Evolutionary conservation across 2,113 vertebrate genomes (phyloP).

Genomic region (Pachyramphus minor): DNA sequence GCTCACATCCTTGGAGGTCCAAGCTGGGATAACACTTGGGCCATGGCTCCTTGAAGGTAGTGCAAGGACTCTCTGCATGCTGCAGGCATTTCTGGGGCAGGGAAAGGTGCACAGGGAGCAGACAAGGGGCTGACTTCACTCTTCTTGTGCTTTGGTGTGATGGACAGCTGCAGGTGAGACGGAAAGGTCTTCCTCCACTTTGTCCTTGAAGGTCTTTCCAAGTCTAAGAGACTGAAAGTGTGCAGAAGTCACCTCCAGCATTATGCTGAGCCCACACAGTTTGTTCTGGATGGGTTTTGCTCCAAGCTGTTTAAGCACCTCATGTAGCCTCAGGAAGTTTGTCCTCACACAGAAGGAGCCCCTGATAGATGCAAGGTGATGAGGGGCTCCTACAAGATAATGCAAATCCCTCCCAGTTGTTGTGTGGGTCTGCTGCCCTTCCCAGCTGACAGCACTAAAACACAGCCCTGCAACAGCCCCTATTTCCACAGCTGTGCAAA

Average conservation of each 20-base stretch:
- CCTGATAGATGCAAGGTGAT: neutral
- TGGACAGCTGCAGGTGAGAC: neutral
- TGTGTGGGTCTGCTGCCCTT: neutral
- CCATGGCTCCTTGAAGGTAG: neutral
- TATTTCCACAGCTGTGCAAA: conserved; percentile 42
- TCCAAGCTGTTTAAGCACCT: neutral
- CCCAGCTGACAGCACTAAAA: neutral
- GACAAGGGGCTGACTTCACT: neutral
- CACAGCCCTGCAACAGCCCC: neutral
- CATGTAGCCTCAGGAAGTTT: neutral
- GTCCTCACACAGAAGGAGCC: neutral
- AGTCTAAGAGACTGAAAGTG: fast-evolving
- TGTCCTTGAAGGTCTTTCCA: neutral
- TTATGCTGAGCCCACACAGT: neutral
- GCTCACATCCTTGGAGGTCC: neutral
- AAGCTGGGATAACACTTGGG: neutral
- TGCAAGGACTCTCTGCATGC: neutral
- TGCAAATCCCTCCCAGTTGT: neutral
- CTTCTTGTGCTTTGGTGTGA: neutral
- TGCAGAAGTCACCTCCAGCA: neutral
- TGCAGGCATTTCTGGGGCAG: neutral
- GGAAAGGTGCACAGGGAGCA: fast-evolving
- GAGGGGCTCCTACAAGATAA: neutral
- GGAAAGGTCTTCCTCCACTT: neutral
- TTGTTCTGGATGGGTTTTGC: neutral